These are phyloP conservation scores for Camponotus floridanus DNA, from an alignment of 1,140 invertebrate species.

Conservation along the genomic window DNA sequence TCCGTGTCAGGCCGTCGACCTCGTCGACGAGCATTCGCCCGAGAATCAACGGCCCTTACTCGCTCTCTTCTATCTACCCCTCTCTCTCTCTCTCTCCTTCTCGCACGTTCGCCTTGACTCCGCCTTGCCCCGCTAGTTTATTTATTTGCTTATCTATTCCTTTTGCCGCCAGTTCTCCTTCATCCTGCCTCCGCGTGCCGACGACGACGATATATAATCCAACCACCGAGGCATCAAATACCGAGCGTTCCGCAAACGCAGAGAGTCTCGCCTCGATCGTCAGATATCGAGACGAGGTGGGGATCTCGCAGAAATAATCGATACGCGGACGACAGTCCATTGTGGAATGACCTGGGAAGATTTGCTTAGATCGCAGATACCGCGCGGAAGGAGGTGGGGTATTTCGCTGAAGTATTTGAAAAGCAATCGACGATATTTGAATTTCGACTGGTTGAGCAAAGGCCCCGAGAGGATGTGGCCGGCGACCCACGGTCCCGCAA, in stretches of 20 bases:
- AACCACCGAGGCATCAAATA: constrained; percentile 54
- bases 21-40: constrained; percentile 79
- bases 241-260: constrained; percentile 49
- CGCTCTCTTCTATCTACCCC: constrained; percentile 57
- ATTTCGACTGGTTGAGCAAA: constrained; percentile 43
- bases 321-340: constrained; percentile 66
- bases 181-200: background rate
- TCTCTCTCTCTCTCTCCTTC: constrained; percentile 46
- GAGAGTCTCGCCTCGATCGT: constrained; percentile 53
- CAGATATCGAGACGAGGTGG: constrained; percentile 62
- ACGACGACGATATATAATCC: constrained; percentile 43
- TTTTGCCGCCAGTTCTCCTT: constrained; percentile 35
- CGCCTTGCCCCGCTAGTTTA: constrained; percentile 78
- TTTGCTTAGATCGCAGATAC: constrained; percentile 75
- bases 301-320: constrained; percentile 65
- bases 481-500: constrained; percentile 1
- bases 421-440: constrained; percentile 55
- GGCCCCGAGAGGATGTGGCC: constrained; percentile 9
- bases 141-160: constrained; percentile 83
- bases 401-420: constrained; percentile 37
- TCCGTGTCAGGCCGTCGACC: constrained; percentile 84
- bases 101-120: constrained; percentile 59
- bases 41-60: constrained; percentile 77
- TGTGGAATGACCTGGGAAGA: constrained; percentile 65
- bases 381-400: background rate